These are phyloP conservation scores for Lycorma delicatula DNA, from an alignment of 1,140 invertebrate genomes.

Conservation along the genomic window DNA sequence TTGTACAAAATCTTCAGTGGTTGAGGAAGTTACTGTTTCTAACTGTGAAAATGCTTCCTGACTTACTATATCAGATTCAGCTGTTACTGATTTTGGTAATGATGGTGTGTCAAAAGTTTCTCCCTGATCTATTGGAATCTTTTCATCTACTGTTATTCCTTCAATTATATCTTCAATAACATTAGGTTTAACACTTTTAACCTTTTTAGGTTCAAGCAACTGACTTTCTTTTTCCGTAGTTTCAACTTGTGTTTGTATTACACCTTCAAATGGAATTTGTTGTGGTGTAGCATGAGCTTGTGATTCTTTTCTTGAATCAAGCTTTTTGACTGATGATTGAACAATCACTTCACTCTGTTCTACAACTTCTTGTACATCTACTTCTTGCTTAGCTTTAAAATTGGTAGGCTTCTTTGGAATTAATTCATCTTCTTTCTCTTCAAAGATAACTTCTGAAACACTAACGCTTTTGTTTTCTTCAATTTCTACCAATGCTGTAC, in stretches of 20 bases:
- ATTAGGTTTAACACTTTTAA: constrained; percentile 22
- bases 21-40: constrained; percentile 20
- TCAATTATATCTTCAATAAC: constrained; percentile 23
- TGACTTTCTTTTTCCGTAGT: constrained; percentile 23
- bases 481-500: constrained; percentile 31
- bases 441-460: constrained; percentile 28
- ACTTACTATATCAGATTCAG: constrained; percentile 23
- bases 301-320: constrained; percentile 27
- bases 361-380: constrained; percentile 25
- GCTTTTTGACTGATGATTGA: constrained; percentile 18
- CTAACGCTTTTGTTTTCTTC: constrained; percentile 36
- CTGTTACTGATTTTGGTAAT: constrained; percentile 26
- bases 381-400: constrained; percentile 19
- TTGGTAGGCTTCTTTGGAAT: constrained; percentile 6
- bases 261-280: constrained; percentile 26
- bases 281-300: constrained; percentile 30
- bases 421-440: constrained; percentile 30
- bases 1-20: constrained; percentile 30
- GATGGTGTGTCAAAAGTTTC: constrained; percentile 23
- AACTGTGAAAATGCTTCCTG: constrained; percentile 21
- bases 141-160: constrained; percentile 34
- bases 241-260: constrained; percentile 20
- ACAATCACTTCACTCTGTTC: constrained; percentile 27
- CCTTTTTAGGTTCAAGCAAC: constrained; percentile 16
- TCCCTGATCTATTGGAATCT: constrained; percentile 37